These are phyloP conservation scores for Ctenicera cuprea DNA, from an alignment of 2,888 invertebrate genomes.

Conservation along the genomic window DNA sequence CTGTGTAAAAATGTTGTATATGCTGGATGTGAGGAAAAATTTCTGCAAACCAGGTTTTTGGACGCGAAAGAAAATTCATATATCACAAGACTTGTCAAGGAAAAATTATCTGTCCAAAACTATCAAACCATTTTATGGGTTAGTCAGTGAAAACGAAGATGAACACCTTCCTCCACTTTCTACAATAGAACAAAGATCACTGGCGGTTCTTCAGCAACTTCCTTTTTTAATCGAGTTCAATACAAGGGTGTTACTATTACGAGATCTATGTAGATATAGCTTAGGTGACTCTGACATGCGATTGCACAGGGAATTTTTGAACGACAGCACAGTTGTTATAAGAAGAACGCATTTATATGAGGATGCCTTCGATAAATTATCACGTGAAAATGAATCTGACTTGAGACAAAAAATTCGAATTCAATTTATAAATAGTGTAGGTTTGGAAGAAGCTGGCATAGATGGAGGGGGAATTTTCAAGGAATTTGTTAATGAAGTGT, in stretches of 20 bases:
- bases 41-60: conserved; percentile 77
- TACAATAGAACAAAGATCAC: conserved; percentile 89
- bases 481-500: conserved; percentile 94
- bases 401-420: conserved; percentile 90
- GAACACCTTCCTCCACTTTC: conserved; percentile 91
- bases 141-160: conserved; percentile 68
- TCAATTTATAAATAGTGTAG: conserved; percentile 92
- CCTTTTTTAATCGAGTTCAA: conserved; percentile 96
- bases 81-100: conserved; percentile 68
- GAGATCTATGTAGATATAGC: conserved; percentile 77
- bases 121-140: conserved; percentile 67
- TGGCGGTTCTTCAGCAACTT: conserved; percentile 92
- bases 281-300: conserved; percentile 66
- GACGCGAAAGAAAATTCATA: conserved; percentile 70
- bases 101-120: conserved; percentile 70
- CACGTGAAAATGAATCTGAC: conserved; percentile 85
- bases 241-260: conserved; percentile 90
- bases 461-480: conserved; percentile 98
- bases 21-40: conserved; percentile 87
- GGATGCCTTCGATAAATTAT: conserved; percentile 96
- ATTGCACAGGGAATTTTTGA: conserved; percentile 67
- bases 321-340: conserved; percentile 78
- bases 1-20: conserved; percentile 78
- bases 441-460: conserved; percentile 95
- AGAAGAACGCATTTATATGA: conserved; percentile 96